phyloP scores from a whole-genome alignment of 2,888 invertebrate species.

The Melieria picta region DNA sequence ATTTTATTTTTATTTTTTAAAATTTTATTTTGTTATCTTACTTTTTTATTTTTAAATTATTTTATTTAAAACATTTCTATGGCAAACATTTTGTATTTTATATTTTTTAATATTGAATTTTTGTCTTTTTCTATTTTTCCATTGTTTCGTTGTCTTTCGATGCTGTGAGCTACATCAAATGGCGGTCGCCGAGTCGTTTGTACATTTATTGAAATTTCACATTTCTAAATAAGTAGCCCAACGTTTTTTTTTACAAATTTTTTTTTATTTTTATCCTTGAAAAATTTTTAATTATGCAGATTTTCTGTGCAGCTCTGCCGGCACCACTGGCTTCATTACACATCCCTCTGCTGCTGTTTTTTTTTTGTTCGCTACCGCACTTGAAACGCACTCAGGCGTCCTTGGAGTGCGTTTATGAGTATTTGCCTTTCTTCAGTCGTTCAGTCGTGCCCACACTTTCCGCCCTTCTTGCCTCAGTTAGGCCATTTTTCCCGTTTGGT shows the following conservation, averaged over 20 bases:
- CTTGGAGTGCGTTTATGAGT: constrained; percentile 17
- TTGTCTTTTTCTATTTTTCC: neutral
- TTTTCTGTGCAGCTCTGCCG: neutral
- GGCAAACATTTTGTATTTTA: neutral
- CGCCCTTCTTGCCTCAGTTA: too few species aligned
- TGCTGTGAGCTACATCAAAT: neutral
- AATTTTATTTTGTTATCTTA: constrained; percentile 46
- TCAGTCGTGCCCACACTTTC: neutral
- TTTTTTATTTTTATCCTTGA: constrained; percentile 7
- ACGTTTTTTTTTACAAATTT: neutral
- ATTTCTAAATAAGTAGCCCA: constrained; percentile 16
- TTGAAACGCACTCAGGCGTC: constrained; percentile 19
- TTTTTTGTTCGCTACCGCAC: constrained; percentile 5
- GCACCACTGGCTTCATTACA: neutral
- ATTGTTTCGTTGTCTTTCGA: neutral
- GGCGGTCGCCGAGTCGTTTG: too few species aligned
- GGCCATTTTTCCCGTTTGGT: neutral
- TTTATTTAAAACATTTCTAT: too few species aligned
- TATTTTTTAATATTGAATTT: neutral
- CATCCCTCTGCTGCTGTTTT: neutral
- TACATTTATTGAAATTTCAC: neutral
- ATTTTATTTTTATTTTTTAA: constrained; percentile 6
- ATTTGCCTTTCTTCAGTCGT: neutral
- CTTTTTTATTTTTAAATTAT: too few species aligned
- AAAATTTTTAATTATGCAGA: constrained; percentile 16